Evolutionary conservation across 2,113 vertebrate species (phyloP), one percentile per base, ranked within the genome.

Genomic region (Clarias magur): DNA sequence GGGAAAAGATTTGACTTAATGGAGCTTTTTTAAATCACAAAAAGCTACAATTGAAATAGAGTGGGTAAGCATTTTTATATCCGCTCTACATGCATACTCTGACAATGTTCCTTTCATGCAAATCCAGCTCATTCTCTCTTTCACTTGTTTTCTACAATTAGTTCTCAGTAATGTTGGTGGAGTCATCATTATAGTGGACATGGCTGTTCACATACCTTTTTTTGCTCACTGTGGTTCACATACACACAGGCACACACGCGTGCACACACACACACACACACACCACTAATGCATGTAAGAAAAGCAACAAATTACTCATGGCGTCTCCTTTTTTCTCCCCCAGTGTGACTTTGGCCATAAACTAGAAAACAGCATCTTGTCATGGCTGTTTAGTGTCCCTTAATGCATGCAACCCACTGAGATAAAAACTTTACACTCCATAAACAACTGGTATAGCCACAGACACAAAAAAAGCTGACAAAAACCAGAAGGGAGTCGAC

Each of bases 391-490:
- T 89, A 90, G 57, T 65, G 60, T 76, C 84, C 82, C 60, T 60
- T 90, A 91, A 88, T 91, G 86, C 80, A 84, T 82, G 80, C 85
- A 79, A 80, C 86, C 86, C 76, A 62, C 87, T 30, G 86, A 88
- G 90, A 91, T 88, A 88, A 92, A 90, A 63, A 62, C 59, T 81
- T 83, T 79, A 88, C 87, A 88, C 72, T 88, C 85, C 60, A 67
- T 88, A 87, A 90, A 87, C 38, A 80, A 34, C 53, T 25, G 2
- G 59, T 81, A 25, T 13, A 82, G 63, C 54, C n/a, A n/a, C 72
- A 38, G 17, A 80, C 27, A 59, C 17, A 57, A 56, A 30, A 63
- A 83, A 72, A 54, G 73, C 23, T 81, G 68, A 70, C 79, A 62
- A 56, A 23, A 34, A 21, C 7, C 59, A 67, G 53, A 88, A 68